Percentiles rank a stretch among this genome's conserved stretches.
These are phyloP conservation scores for Oedothorax gibbosus DNA, from an alignment of 1,140 invertebrate genomes.

Conservation along the genomic window DNA sequence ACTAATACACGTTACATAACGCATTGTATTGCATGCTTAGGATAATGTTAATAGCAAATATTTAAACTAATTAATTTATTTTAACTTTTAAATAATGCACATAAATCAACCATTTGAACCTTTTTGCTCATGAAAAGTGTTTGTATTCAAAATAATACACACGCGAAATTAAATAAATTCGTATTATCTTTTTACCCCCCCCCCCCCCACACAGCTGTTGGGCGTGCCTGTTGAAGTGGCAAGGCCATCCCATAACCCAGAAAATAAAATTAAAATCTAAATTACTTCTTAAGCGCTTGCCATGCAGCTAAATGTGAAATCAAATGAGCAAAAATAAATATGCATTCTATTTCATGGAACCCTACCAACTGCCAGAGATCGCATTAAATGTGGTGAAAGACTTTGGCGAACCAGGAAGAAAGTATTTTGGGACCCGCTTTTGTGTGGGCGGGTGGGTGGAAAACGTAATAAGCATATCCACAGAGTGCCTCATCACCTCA, in stretches of 20 bases:
- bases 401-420: conserved; percentile 23
- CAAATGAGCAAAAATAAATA: conserved; percentile 9
- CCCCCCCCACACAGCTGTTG: background rate
- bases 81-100: too few relatives aligned
- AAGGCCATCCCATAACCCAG: background rate
- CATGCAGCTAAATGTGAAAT: conserved; percentile 14
- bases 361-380: conserved; percentile 29
- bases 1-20: too few relatives aligned
- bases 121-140: too few relatives aligned
- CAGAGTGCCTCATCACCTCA: too few relatives aligned
- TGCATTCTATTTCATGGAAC: conserved; percentile 22
- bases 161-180: background rate
- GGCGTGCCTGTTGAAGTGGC: background rate
- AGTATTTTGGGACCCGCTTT: conserved; percentile 34
- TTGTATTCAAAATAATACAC: too few relatives aligned
- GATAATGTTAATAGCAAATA: too few relatives aligned
- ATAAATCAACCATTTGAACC: too few relatives aligned
- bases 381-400: conserved; percentile 18
- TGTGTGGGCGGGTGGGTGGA: conserved; percentile 31
- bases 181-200: background rate
- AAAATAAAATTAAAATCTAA: conserved; percentile 10
- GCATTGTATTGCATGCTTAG: too few relatives aligned
- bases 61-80: too few relatives aligned
- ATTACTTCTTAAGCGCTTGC: conserved; percentile 8
- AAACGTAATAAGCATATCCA: conserved; percentile 19